Base-by-base conservation (phyloP, 2,888 invertebrate genomes). In the Eupeodes luniger region DNA sequence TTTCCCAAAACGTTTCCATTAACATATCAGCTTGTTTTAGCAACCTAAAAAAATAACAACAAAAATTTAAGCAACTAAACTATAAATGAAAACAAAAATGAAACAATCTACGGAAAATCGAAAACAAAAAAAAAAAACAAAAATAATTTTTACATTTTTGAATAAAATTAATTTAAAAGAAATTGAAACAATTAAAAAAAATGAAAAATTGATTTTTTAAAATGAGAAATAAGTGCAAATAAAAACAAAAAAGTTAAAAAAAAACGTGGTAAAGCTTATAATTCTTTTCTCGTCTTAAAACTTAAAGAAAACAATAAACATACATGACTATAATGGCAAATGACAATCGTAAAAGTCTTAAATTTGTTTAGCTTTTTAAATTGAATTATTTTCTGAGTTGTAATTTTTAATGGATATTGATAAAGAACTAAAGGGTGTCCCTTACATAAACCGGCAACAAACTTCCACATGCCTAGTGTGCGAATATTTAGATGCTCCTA, bases 81-180 rank as follows among this genome's bases (percentile, higher is more conserved):
- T 69, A 51, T n/a, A 75, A 76, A 72, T 77, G 66, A 70, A 64
- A 12, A 79, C 61, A 69, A 75, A 19, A 77, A 69, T 27, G 27
- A 27, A 27, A 27, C 27, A 27, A 84, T 80, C 75, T 27, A 70
- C 72, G 34, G 80, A 87, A 87, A 83, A 87, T 80, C 84, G 76
- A 87, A 84, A 84, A 87, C 76, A 84, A 84, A n/a, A 57, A 80
- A 40, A 72, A 84, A 84, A 84, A 87, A 72, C 80, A 84, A n/a
- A 57, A 80, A 40, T n/a, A 51, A 67, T 78, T 83, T 66, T 76
- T 34, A 51, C 14, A 59, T 67, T 64, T 76, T 83, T 34, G 83
- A 75, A 64, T 76, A 76, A 86, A 80, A 70, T 83, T 57, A 75
- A 81, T 62, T 51, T 64, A 62, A 84, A 81, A 19, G 19, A 19